Conservation (phyloP, 2,888 invertebrate species). For the Aphrophora alni region DNA sequence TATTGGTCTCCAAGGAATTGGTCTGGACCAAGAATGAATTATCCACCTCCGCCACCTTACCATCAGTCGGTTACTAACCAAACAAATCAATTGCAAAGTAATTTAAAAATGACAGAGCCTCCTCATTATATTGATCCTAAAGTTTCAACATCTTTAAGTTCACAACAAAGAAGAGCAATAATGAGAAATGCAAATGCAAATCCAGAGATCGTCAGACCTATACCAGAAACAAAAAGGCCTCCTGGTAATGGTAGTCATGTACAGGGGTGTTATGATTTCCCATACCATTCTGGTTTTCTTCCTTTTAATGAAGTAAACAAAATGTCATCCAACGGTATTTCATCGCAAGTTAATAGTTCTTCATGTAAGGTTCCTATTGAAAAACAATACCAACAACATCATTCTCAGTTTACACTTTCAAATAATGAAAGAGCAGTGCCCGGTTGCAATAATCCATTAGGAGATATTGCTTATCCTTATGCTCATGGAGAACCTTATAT, state of each 20-base stretch:
- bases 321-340: neutral
- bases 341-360: constrained; percentile 16
- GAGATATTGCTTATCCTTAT: constrained; percentile 26
- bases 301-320: constrained; percentile 32
- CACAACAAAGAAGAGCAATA: constrained; percentile 4
- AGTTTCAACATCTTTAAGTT: neutral
- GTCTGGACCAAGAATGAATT: constrained; percentile 24
- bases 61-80: constrained; percentile 32
- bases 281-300: constrained; percentile 27
- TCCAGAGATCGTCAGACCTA: constrained; percentile 27
- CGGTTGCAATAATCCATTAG: constrained; percentile 16
- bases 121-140: constrained; percentile 26
- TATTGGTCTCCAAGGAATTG: constrained; percentile 26
- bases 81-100: constrained; percentile 25
- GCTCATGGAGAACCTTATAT: constrained; percentile 20
- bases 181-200: neutral
- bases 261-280: constrained; percentile 34
- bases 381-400: constrained; percentile 31
- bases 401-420: constrained; percentile 27
- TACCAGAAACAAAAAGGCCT: constrained; percentile 29
- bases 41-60: constrained; percentile 30
- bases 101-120: constrained; percentile 26
- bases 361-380: constrained; percentile 28
- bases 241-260: neutral
- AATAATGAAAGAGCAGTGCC: constrained; percentile 22